A percentile compares a stretch with the other conserved stretches of the same genome.
Conservation (phyloP, 2,797 vertebrate species). For the Triplophysa bombifrons region DNA sequence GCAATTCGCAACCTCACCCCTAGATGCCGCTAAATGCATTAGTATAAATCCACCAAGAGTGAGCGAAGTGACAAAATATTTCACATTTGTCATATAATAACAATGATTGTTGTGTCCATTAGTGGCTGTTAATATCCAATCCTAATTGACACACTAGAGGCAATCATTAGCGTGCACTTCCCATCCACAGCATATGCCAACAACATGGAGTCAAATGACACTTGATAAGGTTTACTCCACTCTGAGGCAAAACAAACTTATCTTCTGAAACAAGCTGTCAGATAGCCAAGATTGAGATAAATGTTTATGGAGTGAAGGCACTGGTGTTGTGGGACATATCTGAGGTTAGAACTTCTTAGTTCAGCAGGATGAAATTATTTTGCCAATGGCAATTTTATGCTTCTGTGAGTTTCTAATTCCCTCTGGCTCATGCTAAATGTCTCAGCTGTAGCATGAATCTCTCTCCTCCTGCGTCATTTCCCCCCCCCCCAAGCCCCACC, state of each 20-base stretch:
- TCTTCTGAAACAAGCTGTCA: constrained; percentile 50
- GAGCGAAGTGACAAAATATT: constrained; percentile 12
- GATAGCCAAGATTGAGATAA: constrained; percentile 44
- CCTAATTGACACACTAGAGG: constrained; percentile 22
- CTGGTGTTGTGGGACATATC: constrained; percentile 21
- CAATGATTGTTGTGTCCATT: constrained; percentile 10
- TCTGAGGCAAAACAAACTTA: constrained; percentile 38
- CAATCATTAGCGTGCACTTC: constrained; percentile 36
- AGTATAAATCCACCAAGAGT: not conserved
- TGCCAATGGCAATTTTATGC: constrained; percentile 51
- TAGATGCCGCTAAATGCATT: not conserved
- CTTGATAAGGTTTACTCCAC: constrained; percentile 28
- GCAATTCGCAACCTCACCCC: no score
- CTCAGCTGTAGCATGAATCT: constrained; percentile 28
- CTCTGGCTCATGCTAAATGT: constrained; percentile 33
- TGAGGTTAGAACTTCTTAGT: constrained; percentile 41
- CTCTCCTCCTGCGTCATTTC: constrained; percentile 12
- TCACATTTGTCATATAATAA: constrained; percentile 33
- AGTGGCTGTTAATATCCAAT: constrained; percentile 28
- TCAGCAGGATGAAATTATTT: constrained; percentile 50
- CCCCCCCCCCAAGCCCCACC: not conserved
- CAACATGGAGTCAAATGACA: constrained; percentile 33
- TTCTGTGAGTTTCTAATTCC: constrained; percentile 36
- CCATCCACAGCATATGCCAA: constrained; percentile 27
- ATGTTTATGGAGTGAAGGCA: constrained; percentile 32